Conservation (phyloP, 1,140 invertebrate genomes). For the Drosophila ogumai region DNA sequence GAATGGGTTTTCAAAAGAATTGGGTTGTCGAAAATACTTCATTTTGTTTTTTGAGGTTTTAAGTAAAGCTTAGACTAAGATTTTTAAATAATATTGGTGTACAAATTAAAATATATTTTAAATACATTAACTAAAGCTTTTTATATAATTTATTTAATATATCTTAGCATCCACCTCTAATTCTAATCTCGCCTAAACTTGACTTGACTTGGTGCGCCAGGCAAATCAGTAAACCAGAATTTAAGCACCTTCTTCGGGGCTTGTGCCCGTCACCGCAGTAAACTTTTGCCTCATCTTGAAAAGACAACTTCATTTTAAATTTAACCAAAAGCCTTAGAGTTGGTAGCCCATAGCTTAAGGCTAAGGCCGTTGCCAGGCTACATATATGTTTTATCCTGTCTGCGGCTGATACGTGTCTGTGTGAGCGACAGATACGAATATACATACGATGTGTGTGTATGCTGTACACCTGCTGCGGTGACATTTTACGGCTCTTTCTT, state of each 20-base stretch:
- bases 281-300: constrained; percentile 24
- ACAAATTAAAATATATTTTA: not conserved
- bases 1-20: not conserved
- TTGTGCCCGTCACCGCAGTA: constrained; percentile 4
- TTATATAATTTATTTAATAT: not conserved
- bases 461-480: constrained; percentile 70
- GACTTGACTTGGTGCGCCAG: not conserved
- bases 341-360: constrained; percentile 41
- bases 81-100: not conserved
- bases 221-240: constrained; percentile 10
- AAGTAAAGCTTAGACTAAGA: not conserved
- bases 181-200: not conserved
- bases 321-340: constrained; percentile 54
- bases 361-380: constrained; percentile 49
- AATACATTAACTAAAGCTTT: not conserved
- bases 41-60: not conserved
- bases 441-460: constrained; percentile 2
- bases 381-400: not conserved
- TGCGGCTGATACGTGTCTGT: constrained; percentile 34
- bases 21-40: not conserved
- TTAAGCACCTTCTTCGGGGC: constrained; percentile 14
- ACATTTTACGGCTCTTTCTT: constrained; percentile 81
- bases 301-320: constrained; percentile 70
- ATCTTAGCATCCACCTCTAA: too few relatives aligned
- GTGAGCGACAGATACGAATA: constrained; percentile 22